A percentile compares a stretch with the other conserved stretches of the same genome.
These are phyloP conservation scores for Malacosoma neustria DNA, from an alignment of 2,888 invertebrate species.

Conservation along the genomic window DNA sequence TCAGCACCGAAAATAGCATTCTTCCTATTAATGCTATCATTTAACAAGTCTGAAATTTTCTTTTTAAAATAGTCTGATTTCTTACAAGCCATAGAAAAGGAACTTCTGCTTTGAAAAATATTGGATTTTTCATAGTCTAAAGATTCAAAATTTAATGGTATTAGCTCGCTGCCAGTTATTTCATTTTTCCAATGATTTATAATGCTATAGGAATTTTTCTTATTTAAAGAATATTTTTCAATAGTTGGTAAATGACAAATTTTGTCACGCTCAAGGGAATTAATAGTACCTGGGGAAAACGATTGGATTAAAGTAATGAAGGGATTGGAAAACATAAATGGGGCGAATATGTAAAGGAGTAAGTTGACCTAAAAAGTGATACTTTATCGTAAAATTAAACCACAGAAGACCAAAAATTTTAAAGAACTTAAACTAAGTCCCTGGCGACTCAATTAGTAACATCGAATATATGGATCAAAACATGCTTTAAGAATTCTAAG, in stretches of 20 bases:
- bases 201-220: not conserved
- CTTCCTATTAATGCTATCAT: conserved; percentile 28
- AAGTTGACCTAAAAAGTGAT: no score
- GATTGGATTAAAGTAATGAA: conserved; percentile 1
- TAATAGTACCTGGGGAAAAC: conserved; percentile 22
- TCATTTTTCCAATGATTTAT: not conserved
- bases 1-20: no score
- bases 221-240: not conserved
- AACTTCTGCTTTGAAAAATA: conserved; percentile 15
- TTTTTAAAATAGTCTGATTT: conserved; percentile 11
- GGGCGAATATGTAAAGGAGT: not conserved
- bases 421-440: no score
- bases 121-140: not conserved
- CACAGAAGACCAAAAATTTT: no score
- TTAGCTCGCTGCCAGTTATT: conserved; percentile 7
- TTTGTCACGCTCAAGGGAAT: not conserved
- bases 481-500: no score
- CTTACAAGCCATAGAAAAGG: conserved; percentile 37
- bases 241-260: no score
- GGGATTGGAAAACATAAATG: conserved; percentile 3
- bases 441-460: no score
- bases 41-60: conserved; percentile 15
- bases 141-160: conserved; percentile 9
- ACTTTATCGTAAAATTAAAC: no score
- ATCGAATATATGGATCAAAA: no score